These are phyloP conservation scores for Ptychodera flava DNA, from an alignment of 35 echinoderm and acorn worm species.

Conservation along the genomic window DNA sequence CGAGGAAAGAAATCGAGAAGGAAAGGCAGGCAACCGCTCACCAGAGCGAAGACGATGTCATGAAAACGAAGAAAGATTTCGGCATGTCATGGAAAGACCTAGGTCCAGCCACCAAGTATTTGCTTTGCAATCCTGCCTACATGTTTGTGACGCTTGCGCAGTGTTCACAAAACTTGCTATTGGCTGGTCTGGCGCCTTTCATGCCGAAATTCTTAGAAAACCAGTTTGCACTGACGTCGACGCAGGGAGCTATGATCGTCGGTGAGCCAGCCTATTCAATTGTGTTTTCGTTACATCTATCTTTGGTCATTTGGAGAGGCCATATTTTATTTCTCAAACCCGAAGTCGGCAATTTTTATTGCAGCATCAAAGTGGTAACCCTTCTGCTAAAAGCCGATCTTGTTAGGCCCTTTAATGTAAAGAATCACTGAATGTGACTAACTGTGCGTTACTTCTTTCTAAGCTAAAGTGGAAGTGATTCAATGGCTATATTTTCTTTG, in stretches of 20 bases:
- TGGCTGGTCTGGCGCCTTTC: background rate
- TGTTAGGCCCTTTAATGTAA: too few relatives aligned
- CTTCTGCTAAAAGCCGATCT: too few relatives aligned
- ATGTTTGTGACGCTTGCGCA: constrained; percentile 34
- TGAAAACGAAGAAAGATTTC: constrained; percentile 7
- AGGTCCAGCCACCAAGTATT: constrained; percentile 39
- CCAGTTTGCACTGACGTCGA: background rate
- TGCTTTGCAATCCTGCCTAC: constrained; percentile 54
- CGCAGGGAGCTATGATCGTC: background rate
- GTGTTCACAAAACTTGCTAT: background rate
- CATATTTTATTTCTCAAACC: too few relatives aligned
- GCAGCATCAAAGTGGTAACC: too few relatives aligned
- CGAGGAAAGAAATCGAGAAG: background rate
- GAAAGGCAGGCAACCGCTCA: background rate
- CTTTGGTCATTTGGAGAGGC: too few relatives aligned
- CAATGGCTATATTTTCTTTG: too few relatives aligned
- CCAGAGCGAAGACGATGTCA: background rate
- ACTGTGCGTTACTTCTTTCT: too few relatives aligned
- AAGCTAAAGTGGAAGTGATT: too few relatives aligned
- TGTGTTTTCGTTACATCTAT: too few relatives aligned
- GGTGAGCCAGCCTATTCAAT: too few relatives aligned
- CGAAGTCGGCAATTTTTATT: too few relatives aligned
- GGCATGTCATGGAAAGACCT: constrained; percentile 33
- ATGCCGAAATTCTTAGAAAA: background rate
- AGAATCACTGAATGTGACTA: too few relatives aligned